Conservation (phyloP, 2,113 vertebrate genomes). For the Dolichotis patagonum region DNA sequence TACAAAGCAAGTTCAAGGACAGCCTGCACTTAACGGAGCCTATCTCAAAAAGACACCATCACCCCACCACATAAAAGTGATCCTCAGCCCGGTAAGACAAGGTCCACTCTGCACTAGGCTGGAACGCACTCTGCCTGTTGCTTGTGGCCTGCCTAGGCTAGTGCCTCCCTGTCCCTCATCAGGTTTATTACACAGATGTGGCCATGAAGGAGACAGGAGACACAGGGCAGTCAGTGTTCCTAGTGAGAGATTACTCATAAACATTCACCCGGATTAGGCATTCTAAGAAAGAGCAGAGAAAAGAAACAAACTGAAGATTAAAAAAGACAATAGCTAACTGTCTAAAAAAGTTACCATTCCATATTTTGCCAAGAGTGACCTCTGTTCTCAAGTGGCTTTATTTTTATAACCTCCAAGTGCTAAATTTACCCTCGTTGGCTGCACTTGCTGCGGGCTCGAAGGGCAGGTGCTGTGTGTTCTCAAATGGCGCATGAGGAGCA, state of each 20-base stretch:
- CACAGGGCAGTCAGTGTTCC: conserved; percentile 19
- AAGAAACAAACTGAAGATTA: conserved; percentile 69
- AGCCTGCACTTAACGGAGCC: not conserved
- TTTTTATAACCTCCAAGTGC: conserved; percentile 79
- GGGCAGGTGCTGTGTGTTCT: conserved; percentile 70
- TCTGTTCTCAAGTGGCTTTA: conserved; percentile 76
- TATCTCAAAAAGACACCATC: not conserved
- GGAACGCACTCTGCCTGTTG: not conserved
- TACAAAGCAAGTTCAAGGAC: not conserved
- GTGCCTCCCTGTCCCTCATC: not conserved
- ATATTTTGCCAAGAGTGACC: conserved; percentile 65
- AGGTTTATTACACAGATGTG: conserved; percentile 16
- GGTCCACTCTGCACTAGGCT: not conserved
- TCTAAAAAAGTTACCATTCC: conserved; percentile 59
- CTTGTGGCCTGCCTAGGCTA: not conserved
- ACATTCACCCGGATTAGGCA: conserved; percentile 38
- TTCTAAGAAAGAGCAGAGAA: conserved; percentile 63
- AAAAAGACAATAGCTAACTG: conserved; percentile 77
- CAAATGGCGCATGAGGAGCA: conserved; percentile 65
- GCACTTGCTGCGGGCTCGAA: conserved; percentile 66
- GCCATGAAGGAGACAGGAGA: conserved; percentile 17
- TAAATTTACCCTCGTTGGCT: conserved; percentile 81
- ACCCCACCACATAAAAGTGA: not conserved
- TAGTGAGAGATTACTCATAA: conserved; percentile 22
- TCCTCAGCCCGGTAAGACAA: not conserved